phyloP scores from a whole-genome alignment of 2,113 vertebrate genomes.

The Gorilla gorilla region DNA sequence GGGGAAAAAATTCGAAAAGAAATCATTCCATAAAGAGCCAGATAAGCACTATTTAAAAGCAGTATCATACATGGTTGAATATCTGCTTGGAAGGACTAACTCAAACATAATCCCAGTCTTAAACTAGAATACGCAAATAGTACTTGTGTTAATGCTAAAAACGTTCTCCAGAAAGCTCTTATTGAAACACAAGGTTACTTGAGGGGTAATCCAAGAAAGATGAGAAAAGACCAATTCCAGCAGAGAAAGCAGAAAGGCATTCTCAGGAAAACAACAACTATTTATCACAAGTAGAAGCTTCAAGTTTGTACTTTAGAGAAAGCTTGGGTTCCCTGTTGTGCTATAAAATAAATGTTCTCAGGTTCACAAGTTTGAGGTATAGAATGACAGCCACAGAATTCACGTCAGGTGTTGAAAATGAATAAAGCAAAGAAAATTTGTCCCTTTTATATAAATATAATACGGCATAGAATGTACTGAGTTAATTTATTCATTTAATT shows the following conservation, averaged over 20 bases:
- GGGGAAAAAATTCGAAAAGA: not conserved
- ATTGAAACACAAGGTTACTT: not conserved
- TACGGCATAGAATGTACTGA: not conserved
- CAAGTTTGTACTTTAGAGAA: not conserved
- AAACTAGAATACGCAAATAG: not conserved
- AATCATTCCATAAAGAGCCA: not conserved
- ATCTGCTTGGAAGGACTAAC: not conserved
- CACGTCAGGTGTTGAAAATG: slow-evolving; percentile 12
- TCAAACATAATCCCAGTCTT: not conserved
- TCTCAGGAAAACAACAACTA: slow-evolving; percentile 16
- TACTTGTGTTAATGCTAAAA: not conserved
- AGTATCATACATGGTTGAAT: not conserved
- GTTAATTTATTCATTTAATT: not conserved
- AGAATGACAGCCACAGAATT: not conserved
- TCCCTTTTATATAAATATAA: not conserved
- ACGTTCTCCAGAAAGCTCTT: not conserved
- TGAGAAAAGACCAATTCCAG: slow-evolving; percentile 8
- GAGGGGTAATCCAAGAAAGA: not conserved
- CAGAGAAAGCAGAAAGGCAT: not conserved
- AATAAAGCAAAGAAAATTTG: slow-evolving; percentile 5
- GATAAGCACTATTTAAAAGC: slow-evolving; percentile 16
- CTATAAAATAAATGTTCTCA: slow-evolving; percentile 13
- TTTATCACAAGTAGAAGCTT: slow-evolving; percentile 6
- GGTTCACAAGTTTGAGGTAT: not conserved
- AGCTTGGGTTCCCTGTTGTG: not conserved